Evolutionary conservation across 92 coral and sea anemone species (phyloP).

Genomic region (Zoanthus gigantus): DNA sequence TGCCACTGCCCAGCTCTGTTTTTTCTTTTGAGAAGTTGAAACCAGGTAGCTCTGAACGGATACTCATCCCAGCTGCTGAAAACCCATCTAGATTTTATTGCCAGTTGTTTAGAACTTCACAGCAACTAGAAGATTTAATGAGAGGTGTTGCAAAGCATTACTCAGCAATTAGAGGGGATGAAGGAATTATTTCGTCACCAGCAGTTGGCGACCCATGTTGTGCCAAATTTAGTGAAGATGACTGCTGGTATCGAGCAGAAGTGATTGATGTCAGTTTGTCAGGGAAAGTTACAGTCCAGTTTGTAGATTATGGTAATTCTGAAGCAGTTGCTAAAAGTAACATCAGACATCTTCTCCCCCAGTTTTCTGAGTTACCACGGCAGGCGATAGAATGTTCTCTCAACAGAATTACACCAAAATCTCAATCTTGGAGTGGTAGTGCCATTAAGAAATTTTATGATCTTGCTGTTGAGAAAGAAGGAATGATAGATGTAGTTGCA

Average conservation of each 20-base stretch:
- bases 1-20: constrained; percentile 36
- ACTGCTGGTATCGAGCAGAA: constrained; percentile 92
- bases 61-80: constrained; percentile 73
- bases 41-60: constrained; percentile 78
- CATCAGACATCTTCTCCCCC: constrained; percentile 82
- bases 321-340: constrained; percentile 71
- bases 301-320: constrained; percentile 93
- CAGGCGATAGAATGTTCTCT: constrained; percentile 90
- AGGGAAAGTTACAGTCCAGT: constrained; percentile 72
- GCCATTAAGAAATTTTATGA: constrained; percentile 74
- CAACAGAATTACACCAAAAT: constrained; percentile 77
- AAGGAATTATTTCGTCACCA: constrained; percentile 81
- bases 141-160: constrained; percentile 72
- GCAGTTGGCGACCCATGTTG: constrained; percentile 92
- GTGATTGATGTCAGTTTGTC: constrained; percentile 59
- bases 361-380: constrained; percentile 84
- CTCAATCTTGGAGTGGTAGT: constrained; percentile 65
- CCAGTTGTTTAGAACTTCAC: constrained; percentile 78
- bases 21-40: constrained; percentile 62
- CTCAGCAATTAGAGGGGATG: constrained; percentile 72
- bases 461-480: constrained; percentile 83
- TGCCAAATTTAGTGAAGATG: constrained; percentile 91
- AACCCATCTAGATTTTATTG: constrained; percentile 87
- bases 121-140: constrained; percentile 83
- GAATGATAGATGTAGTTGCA: constrained; percentile 72